Base-by-base conservation (phyloP, 2,113 vertebrate species). In the Rhinogobius similis region DNA sequence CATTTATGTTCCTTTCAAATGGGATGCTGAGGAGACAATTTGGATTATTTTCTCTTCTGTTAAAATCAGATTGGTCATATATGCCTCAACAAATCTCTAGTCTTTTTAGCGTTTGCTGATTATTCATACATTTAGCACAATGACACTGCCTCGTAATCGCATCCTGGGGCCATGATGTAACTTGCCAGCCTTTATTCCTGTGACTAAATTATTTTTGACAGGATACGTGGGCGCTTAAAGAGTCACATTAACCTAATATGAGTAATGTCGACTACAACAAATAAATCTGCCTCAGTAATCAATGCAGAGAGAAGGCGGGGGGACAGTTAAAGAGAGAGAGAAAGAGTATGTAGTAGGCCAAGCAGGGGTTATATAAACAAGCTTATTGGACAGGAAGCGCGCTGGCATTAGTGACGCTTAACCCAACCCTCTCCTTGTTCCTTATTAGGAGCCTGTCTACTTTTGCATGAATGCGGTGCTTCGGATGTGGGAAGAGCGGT, bases 301-400 rank as follows among this genome's bases (percentile, higher is more conserved):
- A 9, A 69, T 41, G 11, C 61, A 32, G 44, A 70, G 26, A 9
- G 62, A n/a, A 63, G 73, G 44, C 55, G n/a, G n/a, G n/a, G n/a
- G n/a, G n/a, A n/a, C n/a, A n/a, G n/a, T n/a, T 27, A 16, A 18
- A 27, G 69, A 2, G 68, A n/a, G 61, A 48, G 24, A 55, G 52
- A 50, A n/a, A 26, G 63, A 21, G 53, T 67, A 61, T 64, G 75
- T 71, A 79, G 79, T 79, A 87, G 88, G 86, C 72, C 81, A 86
- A 85, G 82, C 88, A 75, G 79, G 81, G 79, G 81, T 92, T 91
- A 92, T 79, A 84, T 90, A 93, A 93, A 91, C 88, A 81, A 87
- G 91, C 86, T 93, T 90, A 92, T 56, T 79, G 81, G 77, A 84
- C 89, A 92, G 91, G 91, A 93, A 92, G 90, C 73, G 64, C 71